Evolutionary conservation across 2,888 invertebrate species (phyloP), one percentile per base, ranked within the genome.

Genomic region (Aphrophora alni): DNA sequence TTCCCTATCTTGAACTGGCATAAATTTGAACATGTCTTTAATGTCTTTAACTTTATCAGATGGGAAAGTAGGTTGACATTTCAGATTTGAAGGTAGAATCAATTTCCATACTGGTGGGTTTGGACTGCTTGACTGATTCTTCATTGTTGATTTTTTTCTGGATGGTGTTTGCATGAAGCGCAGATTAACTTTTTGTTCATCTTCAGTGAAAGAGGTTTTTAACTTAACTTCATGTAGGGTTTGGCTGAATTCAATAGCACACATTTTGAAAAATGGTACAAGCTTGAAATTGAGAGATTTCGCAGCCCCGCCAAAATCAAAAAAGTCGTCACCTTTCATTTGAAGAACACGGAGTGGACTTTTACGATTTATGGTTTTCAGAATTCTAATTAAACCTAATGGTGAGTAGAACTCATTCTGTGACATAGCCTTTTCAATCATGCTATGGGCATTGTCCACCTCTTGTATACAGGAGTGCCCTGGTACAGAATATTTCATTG

Each of bases 391-490:
- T 8, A 78, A 33, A 1, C 73, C 78, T 12, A 78, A 12, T 25
- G 78, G 72, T 10, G 78, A 78, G 27, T 72, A 78, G 44, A 71
- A 78, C 27, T 71, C 73, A n/a, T 5, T 78, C 2, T 12, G 17
- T 12, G 21, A 17, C 78, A 78, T 78, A 2, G 21, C 73, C 24
- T 78, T 78, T 78, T 78, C 78, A 17, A 78, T 78, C 4, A 44
- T 33, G 38, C 71, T 78, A 72, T 78, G 78, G 5, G 77, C 77
- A 28, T 70, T 77, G 70, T 77, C 77, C 1, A 70, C 70, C 12
- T 77, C 71, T 68, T 78, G 78, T 3, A 78, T 72, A 72, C 78
- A 78, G 12, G 78, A 78, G 27, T 78, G 78, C n/a, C 78, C 78
- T 38, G 78, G 78, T 17, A 78, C 78, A n/a, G 78, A 72, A 26